Evolutionary conservation across 1,140 invertebrate species (phyloP).

Genomic region (Antheraea mylitta): DNA sequence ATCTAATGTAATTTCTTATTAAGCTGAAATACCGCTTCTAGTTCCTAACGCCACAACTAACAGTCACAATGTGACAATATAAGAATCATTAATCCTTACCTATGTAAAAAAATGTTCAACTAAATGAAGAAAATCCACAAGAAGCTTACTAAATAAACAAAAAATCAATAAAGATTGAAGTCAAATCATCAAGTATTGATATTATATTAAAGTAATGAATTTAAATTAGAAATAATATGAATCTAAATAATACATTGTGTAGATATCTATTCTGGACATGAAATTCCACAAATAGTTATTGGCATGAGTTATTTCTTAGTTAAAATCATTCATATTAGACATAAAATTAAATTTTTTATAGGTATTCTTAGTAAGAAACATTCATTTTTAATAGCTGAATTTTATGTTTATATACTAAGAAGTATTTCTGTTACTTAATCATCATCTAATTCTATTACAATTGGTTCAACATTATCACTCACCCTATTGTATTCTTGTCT

Average conservation of each 20-base stretch:
- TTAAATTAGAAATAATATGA: not conserved
- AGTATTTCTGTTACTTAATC: conserved; percentile 44
- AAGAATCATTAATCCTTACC: not conserved
- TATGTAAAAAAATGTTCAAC: not conserved
- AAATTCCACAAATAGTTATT: not conserved
- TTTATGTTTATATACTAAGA: conserved; percentile 35
- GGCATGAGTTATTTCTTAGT: not conserved
- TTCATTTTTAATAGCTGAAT: not conserved
- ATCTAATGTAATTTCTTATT: not conserved
- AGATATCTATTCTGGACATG: not conserved
- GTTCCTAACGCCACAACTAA: not conserved
- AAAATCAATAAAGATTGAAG: not conserved
- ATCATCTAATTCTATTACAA: conserved; percentile 75
- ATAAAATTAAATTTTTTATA: conserved; percentile 4
- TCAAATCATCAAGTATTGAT: not conserved
- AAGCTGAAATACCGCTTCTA: not conserved
- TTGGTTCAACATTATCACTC: conserved; percentile 63
- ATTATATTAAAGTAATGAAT: not conserved
- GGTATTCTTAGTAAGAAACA: conserved; percentile 2
- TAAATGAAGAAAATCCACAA: no score
- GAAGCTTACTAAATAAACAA: not conserved
- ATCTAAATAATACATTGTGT: not conserved
- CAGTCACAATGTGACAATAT: not conserved
- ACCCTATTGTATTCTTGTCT: conserved; percentile 66
- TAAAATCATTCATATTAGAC: not conserved